Percentiles rank a stretch among this genome's conserved stretches.
These are phyloP conservation scores for Eubucco bourcierii DNA, from an alignment of 2,113 vertebrate genomes.

Conservation along the genomic window DNA sequence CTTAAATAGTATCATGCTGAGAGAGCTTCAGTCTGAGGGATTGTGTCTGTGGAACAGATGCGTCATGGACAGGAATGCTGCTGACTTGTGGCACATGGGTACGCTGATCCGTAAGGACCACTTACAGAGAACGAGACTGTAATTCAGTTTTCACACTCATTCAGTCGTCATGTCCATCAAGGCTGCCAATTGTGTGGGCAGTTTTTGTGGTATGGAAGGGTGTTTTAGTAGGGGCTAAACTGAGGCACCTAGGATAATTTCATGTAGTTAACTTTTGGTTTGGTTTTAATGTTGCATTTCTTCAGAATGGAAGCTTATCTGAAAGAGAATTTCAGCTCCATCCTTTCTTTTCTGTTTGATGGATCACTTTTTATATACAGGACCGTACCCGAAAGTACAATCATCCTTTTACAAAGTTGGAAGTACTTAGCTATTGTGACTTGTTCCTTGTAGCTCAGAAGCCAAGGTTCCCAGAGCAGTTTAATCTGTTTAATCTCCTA, in stretches of 20 bases:
- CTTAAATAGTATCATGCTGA: background rate
- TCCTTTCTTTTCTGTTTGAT: background rate
- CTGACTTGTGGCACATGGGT: fast-evolving
- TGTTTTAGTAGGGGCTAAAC: background rate
- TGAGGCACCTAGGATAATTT: background rate
- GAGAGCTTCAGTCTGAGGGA: background rate
- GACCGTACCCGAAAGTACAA: background rate
- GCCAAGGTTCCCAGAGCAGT: background rate
- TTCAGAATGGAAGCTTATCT: background rate
- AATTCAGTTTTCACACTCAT: constrained; percentile 4
- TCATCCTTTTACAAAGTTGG: background rate
- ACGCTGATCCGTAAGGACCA: background rate
- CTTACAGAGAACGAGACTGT: background rate
- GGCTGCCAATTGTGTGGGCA: background rate
- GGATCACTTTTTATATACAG: background rate
- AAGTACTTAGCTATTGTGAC: background rate
- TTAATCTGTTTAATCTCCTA: background rate
- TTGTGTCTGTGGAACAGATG: background rate
- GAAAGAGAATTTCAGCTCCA: background rate
- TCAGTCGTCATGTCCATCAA: background rate
- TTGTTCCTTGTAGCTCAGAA: background rate
- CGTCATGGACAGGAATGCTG: background rate
- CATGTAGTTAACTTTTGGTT: background rate
- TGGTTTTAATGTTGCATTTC: background rate
- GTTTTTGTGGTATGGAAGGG: background rate